phyloP scores from a whole-genome alignment of 2,888 invertebrate genomes.

The Leptopilina myrica region DNA sequence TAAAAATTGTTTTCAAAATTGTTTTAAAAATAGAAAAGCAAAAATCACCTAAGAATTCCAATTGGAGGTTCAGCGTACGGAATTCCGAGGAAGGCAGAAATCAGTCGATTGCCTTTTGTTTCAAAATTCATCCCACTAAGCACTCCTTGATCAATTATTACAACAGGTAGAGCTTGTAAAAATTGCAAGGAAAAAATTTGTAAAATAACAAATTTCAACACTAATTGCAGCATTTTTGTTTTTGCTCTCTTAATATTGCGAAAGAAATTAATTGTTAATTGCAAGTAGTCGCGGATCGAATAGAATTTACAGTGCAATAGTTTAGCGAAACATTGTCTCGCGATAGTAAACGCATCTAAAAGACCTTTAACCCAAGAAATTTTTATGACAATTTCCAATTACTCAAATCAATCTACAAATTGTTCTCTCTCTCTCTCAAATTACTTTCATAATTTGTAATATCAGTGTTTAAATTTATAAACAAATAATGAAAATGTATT shows the following conservation, averaged over 20 bases:
- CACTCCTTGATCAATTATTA: not conserved
- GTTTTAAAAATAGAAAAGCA: not conserved
- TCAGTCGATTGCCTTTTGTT: not conserved
- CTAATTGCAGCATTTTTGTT: not conserved
- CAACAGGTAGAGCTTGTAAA: not conserved
- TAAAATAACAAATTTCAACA: not conserved
- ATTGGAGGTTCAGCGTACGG: conserved; percentile 63
- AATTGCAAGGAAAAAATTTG: not conserved
- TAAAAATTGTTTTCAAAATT: too few species aligned
- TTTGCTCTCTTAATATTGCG: not conserved
- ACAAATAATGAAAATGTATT: not conserved
- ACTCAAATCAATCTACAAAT: not conserved
- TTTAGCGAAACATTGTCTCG: not conserved
- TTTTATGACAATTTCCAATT: not conserved
- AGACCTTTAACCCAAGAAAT: not conserved
- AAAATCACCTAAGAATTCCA: conserved; percentile 57
- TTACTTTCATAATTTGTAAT: not conserved
- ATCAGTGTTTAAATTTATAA: not conserved
- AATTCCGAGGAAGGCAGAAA: conserved; percentile 59
- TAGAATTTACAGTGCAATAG: too few species aligned
- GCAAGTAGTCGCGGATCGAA: too few species aligned
- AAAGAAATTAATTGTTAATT: not conserved
- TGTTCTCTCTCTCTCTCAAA: not conserved
- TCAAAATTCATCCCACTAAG: not conserved
- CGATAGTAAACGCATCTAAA: not conserved